phyloP scores from a whole-genome alignment of 2,888 invertebrate genomes.

The Hirtodrosophila trivittata region DNA sequence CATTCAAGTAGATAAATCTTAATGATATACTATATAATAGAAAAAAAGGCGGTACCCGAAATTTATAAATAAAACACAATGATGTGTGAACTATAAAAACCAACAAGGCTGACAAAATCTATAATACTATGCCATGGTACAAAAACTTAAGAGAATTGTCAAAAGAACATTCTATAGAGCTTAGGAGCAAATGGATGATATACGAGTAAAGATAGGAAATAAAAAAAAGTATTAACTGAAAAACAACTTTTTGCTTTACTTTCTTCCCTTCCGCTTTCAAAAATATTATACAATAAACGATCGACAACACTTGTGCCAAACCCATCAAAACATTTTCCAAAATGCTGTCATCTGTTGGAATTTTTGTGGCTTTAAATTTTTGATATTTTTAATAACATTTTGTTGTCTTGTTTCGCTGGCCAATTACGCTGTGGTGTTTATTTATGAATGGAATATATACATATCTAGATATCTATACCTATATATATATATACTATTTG shows the following conservation, averaged over 20 bases:
- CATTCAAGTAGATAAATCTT: slow-evolving; percentile 57
- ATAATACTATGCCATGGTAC: slow-evolving; percentile 38
- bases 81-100: slow-evolving; percentile 51
- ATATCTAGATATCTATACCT: slow-evolving; percentile 10
- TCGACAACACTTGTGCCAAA: slow-evolving; percentile 60
- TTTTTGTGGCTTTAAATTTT: slow-evolving; percentile 27
- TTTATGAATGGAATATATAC: slow-evolving; percentile 69
- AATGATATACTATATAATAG: slow-evolving; percentile 20
- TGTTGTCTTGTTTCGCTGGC: slow-evolving; percentile 34
- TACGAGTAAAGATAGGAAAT: too few relatives aligned
- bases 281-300: slow-evolving; percentile 15
- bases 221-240: too few relatives aligned
- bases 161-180: slow-evolving; percentile 28
- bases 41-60: not conserved
- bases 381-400: slow-evolving; percentile 37
- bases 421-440: slow-evolving; percentile 52
- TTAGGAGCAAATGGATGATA: too few relatives aligned
- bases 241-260: too few relatives aligned
- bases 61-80: slow-evolving; percentile 59
- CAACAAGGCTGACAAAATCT: slow-evolving; percentile 20
- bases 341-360: slow-evolving; percentile 47
- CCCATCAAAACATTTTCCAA: slow-evolving; percentile 68
- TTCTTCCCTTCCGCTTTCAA: slow-evolving; percentile 21
- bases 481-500: slow-evolving; percentile 18
- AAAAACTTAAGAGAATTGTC: slow-evolving; percentile 26